Percentiles rank a stretch among this genome's conserved stretches.
phyloP scores from a whole-genome alignment of 2,797 vertebrate species.

The Pipistrellus kuhlii region DNA sequence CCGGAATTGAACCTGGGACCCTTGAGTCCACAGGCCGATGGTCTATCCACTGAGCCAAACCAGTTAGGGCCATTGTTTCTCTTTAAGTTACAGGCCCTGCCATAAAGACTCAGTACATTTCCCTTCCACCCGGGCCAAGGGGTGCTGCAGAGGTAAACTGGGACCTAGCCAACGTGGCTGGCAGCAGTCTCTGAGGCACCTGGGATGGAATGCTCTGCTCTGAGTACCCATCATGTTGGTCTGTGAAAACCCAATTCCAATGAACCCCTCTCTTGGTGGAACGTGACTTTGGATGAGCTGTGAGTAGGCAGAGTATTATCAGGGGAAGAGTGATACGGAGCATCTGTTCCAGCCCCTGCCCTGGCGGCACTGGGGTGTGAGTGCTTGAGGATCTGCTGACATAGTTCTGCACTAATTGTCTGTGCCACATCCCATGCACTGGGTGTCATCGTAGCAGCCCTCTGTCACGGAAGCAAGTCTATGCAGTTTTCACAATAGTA shows the following conservation, averaged over 20 bases:
- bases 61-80: background rate
- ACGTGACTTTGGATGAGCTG: background rate
- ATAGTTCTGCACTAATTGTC: background rate
- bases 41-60: too few species aligned
- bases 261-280: background rate
- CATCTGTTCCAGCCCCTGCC: background rate
- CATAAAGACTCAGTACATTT: background rate
- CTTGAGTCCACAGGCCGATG: too few species aligned
- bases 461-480: background rate
- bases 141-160: background rate
- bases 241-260: conserved; percentile 18
- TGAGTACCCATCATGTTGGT: background rate
- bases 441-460: background rate
- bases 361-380: background rate
- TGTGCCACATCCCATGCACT: too few species aligned
- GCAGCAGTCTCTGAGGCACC: background rate
- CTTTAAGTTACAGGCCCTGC: background rate
- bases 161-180: too few species aligned
- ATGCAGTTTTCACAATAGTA: background rate
- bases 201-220: background rate
- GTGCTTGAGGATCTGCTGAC: background rate
- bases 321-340: background rate
- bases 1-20: too few species aligned
- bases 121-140: background rate
- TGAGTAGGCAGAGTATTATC: background rate